Evolutionary conservation across 2,797 vertebrate genomes (phyloP), one percentile per base, ranked within the genome.

Genomic region (Cygnus olor): DNA sequence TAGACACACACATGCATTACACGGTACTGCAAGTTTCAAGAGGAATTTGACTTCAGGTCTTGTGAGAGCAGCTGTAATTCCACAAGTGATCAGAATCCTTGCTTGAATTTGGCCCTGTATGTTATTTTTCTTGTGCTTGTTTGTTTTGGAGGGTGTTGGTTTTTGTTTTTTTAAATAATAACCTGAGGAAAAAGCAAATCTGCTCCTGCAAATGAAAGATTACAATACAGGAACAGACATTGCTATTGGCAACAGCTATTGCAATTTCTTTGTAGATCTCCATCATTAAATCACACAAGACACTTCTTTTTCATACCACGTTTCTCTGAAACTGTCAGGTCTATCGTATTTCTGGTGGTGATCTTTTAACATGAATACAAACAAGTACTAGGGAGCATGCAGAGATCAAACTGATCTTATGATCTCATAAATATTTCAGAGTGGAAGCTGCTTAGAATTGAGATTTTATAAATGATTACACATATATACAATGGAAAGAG

Each of bases 221-320:
- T 40, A 34, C 70, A 64, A 49, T 42, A 38, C 36, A 70, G 66
- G 63, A 94, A 81, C 65, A 90, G 94, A 76, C 76, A 94, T 5
- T 88, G 84, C 89, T 78, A 73, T 25, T 76, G 94, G 96, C 90
- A 96, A 94, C 81, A 88, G 81, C 61, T 79, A 83, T 64, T 92
- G 78, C 5, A 4, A 54, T 3, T 38, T 40, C 65, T 87, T 85
- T 87, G 81, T 65, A 77, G 64, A 74, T 74, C 78, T 92, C 83
- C 83, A n/a, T 65, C 94, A 63, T 63, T 93, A 85, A 85, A 88
- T 81, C 49, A 14, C 57, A 73, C 2, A 9, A 90, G 84, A 78
- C 2, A 2, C 19, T 85, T 45, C 64, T 79, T 89, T 86, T 89
- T 76, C 54, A 69, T 73, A 84, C 72, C 60, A 42, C 65, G 61